phyloP scores from a whole-genome alignment of 2,888 invertebrate species.

The Drosophila birchii region DNA sequence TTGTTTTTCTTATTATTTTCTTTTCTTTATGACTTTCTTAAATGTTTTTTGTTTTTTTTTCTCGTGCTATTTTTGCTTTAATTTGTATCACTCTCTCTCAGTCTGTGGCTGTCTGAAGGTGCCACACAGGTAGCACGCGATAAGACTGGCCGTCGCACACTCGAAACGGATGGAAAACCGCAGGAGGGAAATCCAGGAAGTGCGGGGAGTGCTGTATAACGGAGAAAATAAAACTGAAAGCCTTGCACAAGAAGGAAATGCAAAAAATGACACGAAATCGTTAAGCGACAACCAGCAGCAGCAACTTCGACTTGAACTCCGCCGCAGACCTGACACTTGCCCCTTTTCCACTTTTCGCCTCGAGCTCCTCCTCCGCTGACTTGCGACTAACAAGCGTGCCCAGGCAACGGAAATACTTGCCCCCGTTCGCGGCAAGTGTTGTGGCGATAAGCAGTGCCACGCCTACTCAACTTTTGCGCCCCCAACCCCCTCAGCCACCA shows the following conservation, averaged over 20 bases:
- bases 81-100: conserved; percentile 52
- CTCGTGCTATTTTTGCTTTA: conserved; percentile 48
- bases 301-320: conserved; percentile 39
- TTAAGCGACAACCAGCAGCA: conserved; percentile 63
- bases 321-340: conserved; percentile 31
- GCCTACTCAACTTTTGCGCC: conserved; percentile 38
- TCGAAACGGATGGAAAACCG: conserved; percentile 60
- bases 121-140: conserved; percentile 73
- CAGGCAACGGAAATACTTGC: conserved; percentile 72
- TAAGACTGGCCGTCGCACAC: conserved; percentile 66
- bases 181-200: conserved; percentile 29
- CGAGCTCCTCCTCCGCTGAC: conserved; percentile 5
- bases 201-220: background rate
- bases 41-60: background rate
- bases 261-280: conserved; percentile 80
- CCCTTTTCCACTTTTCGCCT: conserved; percentile 5
- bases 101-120: conserved; percentile 62
- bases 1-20: conserved; percentile 28
- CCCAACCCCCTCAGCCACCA: conserved; percentile 18
- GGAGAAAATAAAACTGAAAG: conserved; percentile 58
- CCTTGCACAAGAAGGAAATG: conserved; percentile 72
- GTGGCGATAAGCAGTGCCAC: conserved; percentile 71
- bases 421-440: conserved; percentile 60
- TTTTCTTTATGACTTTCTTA: conserved; percentile 2
- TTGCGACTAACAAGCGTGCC: conserved; percentile 71